Evolutionary conservation across 2,888 invertebrate species (phyloP).

Genomic region (Dryomyza anilis): DNA sequence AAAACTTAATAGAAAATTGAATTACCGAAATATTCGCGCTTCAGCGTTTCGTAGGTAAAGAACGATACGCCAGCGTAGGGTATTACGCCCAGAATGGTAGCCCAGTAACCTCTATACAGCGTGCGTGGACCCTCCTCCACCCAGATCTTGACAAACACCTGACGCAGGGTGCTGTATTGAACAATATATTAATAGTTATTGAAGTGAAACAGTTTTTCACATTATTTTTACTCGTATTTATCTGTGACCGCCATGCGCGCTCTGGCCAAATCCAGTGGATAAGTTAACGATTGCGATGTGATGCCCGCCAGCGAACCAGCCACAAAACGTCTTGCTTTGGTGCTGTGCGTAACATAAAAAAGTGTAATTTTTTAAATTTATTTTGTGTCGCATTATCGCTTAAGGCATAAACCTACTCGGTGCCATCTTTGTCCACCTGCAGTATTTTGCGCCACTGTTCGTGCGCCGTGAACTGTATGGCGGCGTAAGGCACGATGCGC

Average conservation of each 20-base stretch:
- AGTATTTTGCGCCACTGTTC: constrained; percentile 93
- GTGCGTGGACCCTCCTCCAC: constrained; percentile 76
- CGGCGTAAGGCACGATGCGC: constrained; percentile 94
- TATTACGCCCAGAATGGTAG: constrained; percentile 91
- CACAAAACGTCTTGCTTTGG: constrained; percentile 65
- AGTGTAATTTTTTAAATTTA: background rate
- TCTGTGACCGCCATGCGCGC: constrained; percentile 96
- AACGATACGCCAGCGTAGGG: constrained; percentile 98
- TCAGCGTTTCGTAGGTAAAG: constrained; percentile 95
- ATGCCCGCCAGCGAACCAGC: constrained; percentile 96
- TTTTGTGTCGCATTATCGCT: background rate
- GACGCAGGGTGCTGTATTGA: constrained; percentile 58
- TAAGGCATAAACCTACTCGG: constrained; percentile 58
- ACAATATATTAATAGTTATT: too few relatives aligned
- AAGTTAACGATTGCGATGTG: constrained; percentile 92
- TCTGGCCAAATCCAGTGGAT: constrained; percentile 94
- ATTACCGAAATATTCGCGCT: constrained; percentile 75
- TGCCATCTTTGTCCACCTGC: constrained; percentile 68
- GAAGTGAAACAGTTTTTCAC: too few relatives aligned
- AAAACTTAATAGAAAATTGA: too few relatives aligned
- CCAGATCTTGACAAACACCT: constrained; percentile 74
- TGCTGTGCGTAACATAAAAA: constrained; percentile 44
- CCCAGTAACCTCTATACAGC: constrained; percentile 85
- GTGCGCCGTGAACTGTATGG: constrained; percentile 96
- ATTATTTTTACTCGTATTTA: too few relatives aligned